Conservation (phyloP, 2,797 vertebrate genomes). For the Danio choprae region DNA sequence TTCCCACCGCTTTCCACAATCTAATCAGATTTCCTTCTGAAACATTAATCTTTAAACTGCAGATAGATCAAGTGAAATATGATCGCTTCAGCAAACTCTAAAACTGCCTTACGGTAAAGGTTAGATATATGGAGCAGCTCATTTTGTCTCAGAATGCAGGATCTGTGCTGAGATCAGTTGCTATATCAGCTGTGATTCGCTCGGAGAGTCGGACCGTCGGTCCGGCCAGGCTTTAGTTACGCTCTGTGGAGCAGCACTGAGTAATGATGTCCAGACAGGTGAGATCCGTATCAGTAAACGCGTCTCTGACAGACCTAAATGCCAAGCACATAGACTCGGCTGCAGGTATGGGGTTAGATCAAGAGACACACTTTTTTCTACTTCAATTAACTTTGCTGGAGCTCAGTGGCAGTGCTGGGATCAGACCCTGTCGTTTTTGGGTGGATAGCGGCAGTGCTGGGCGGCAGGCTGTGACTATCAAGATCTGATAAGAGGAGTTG, state of each 20-base stretch:
- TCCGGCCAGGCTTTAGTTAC: conserved; percentile 48
- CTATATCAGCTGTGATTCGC: conserved; percentile 54
- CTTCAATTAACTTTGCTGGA: conserved; percentile 47
- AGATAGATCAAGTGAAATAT: conserved; percentile 47
- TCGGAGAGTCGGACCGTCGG: conserved; percentile 40
- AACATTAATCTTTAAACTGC: conserved; percentile 44
- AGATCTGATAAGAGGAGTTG: conserved; percentile 30
- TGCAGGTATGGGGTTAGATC: conserved; percentile 40
- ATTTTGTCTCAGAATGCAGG: conserved; percentile 33
- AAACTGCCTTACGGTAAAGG: conserved; percentile 31
- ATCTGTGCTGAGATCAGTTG: conserved; percentile 46
- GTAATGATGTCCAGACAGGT: conserved; percentile 50
- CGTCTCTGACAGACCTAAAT: conserved; percentile 48
- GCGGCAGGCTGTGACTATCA: conserved; percentile 26
- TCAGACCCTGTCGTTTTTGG: not conserved
- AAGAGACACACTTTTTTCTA: conserved; percentile 42
- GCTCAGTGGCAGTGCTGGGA: conserved; percentile 17
- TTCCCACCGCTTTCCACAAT: conserved; percentile 38
- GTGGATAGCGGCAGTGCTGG: conserved; percentile 9
- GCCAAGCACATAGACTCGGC: conserved; percentile 18
- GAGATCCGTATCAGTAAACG: conserved; percentile 52
- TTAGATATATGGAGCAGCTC: conserved; percentile 30
- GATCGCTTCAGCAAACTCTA: conserved; percentile 45
- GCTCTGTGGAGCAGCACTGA: conserved; percentile 48
- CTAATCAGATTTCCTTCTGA: conserved; percentile 38